Evolutionary conservation across 2,797 vertebrate genomes (phyloP), one percentile per base, ranked within the genome.

Genomic region (Emys orbicularis): DNA sequence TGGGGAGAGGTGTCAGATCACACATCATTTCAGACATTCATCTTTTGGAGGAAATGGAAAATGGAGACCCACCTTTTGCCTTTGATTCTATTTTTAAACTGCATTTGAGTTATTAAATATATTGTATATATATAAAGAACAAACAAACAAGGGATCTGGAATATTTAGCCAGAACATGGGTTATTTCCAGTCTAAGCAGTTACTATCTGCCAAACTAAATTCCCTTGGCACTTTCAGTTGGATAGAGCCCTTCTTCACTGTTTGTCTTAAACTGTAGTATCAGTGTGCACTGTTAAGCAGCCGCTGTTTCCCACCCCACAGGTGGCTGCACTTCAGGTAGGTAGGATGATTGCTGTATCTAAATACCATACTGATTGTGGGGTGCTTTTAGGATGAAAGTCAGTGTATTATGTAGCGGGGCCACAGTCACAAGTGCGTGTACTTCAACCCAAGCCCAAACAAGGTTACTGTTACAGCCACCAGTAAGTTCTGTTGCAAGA

Each of bases 401-500:
- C 6, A 19, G 19, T 52, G 29, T 7, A 11, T 19, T 23, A 74
- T 9, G 65, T 27, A n/a, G 54, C 1, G 29, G 61, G 61, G 10
- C n/a, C 3, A 41, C 9, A 1, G 37, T 41, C 65, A 61, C 31
- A 34, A 61, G 34, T 61, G 59, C 13, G 15, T 34, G 13, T 61
- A 31, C 13, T 34, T 61, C 59, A 25, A 11, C 37, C 19, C 19
- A 72, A 23, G 11, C 37, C 37, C 68, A 72, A n/a, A 68, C 34
- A 21, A 41, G 37, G 37, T 41, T 72, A 25, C 4, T 0, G 1
- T 2, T 76, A 56, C 49, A 65, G 59, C 68, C 59, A 37, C 7
- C 15, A 23, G 0, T 2, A 1, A 1, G 44, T 3, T 9, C 1
- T 3, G 41, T 0, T 0, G 11, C 31, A 41, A 84, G 23, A 61